Evolutionary conservation across 2,113 vertebrate species (phyloP).

Genomic region (Leptobrachium ailaonicum): DNA sequence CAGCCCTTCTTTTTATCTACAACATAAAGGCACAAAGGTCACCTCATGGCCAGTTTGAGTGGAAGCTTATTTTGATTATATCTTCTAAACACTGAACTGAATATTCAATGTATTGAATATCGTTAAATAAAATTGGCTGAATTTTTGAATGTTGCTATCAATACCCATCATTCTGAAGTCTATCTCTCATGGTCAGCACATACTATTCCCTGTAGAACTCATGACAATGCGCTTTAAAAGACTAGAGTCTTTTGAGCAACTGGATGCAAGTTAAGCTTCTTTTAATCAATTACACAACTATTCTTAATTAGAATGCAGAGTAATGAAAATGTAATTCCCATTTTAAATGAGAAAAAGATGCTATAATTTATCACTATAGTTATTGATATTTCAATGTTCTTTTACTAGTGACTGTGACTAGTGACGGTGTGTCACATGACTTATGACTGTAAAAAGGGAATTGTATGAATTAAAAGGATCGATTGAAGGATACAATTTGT

Average conservation of each 20-base stretch:
- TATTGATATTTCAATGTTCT: background rate
- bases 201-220: background rate
- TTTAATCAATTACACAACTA: background rate
- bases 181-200: background rate
- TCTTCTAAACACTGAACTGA: background rate
- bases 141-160: background rate
- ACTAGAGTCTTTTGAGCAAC: background rate
- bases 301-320: background rate
- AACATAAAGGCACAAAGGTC: no score
- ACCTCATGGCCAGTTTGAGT: no score
- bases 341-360: background rate
- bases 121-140: no score
- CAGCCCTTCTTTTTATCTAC: no score
- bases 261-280: background rate
- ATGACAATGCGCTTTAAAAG: background rate
- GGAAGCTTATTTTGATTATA: background rate
- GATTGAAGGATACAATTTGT: no score
- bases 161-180: background rate
- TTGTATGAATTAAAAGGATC: background rate
- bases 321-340: background rate
- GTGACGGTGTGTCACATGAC: background rate
- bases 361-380: background rate
- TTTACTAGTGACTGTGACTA: background rate
- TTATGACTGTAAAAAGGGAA: background rate
- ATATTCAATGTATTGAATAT: no score